Conservation (phyloP, 2,888 invertebrate species). For the Parnassius glacialis region DNA sequence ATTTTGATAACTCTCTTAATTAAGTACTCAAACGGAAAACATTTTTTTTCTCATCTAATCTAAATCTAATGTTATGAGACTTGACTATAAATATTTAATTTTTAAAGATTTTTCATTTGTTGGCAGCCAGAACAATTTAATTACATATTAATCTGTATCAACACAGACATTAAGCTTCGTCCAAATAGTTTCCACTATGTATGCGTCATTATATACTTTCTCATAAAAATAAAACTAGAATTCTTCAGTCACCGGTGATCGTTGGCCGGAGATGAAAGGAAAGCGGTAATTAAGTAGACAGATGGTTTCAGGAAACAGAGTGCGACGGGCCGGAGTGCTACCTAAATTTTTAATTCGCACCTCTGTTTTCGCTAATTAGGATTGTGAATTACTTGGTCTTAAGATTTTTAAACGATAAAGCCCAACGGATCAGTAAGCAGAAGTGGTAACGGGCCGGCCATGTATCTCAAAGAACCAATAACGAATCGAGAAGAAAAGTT, state of each 20-base stretch:
- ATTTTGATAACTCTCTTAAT: too few species aligned
- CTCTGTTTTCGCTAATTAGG: constrained; percentile 7
- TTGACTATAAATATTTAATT: too few species aligned
- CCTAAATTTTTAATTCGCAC: constrained; percentile 21
- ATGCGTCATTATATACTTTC: constrained; percentile 8
- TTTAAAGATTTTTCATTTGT: too few species aligned
- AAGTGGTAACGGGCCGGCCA: too few species aligned
- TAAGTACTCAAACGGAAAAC: too few species aligned
- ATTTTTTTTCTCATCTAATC: too few species aligned
- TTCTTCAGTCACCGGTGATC: constrained; percentile 10
- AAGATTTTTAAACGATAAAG: not conserved
- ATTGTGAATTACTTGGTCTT: constrained; percentile 3
- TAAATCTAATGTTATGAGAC: too few species aligned
- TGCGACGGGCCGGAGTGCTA: constrained; percentile 21
- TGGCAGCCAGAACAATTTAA: too few species aligned
- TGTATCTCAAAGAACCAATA: too few species aligned
- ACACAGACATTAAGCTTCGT: too few species aligned
- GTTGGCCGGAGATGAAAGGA: constrained; percentile 21
- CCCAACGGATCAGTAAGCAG: not conserved
- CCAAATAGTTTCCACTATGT: not conserved
- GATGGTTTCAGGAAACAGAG: constrained; percentile 25
- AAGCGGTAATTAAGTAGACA: constrained; percentile 24
- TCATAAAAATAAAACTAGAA: constrained; percentile 18
- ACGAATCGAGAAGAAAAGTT: too few species aligned
- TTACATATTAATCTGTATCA: too few species aligned